phyloP scores from a whole-genome alignment of 2,888 invertebrate species.

The Argyresthia goedartella region DNA sequence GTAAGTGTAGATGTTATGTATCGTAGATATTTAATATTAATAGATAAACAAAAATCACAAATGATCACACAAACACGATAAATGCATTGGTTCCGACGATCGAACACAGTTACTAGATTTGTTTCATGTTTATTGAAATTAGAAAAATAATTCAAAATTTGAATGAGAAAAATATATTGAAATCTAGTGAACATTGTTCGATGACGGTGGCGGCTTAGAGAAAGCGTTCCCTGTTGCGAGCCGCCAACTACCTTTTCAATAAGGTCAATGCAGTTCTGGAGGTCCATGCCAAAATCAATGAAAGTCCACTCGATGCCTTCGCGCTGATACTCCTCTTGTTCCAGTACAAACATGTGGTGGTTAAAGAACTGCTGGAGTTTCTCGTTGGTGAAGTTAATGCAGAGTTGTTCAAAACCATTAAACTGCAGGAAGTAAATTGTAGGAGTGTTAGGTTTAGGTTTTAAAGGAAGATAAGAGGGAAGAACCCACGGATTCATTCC shows the following conservation, averaged over 20 bases:
- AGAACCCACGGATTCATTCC: constrained; percentile 58
- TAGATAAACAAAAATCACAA: constrained; percentile 28
- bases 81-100: constrained; percentile 47
- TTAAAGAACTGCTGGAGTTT: constrained; percentile 99
- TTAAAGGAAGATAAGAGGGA: constrained; percentile 24
- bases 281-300: constrained; percentile 98
- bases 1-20: constrained; percentile 14
- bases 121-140: neutral
- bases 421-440: constrained; percentile 73
- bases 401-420: constrained; percentile 98
- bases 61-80: constrained; percentile 33
- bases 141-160: neutral
- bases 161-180: neutral
- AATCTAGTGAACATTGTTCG: constrained; percentile 30
- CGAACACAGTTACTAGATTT: constrained; percentile 30
- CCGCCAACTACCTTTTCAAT: constrained; percentile 89
- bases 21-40: constrained; percentile 19
- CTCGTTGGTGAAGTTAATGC: constrained; percentile 99
- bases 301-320: constrained; percentile 97
- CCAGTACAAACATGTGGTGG: constrained; percentile 98
- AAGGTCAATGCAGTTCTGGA: constrained; percentile 95
- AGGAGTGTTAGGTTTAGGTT: constrained; percentile 42
- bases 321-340: constrained; percentile 95
- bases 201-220: constrained; percentile 51
- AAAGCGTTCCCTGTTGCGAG: constrained; percentile 64